Evolutionary conservation across 2,113 vertebrate species (phyloP).

Genomic region (Festucalex cinctus): DNA sequence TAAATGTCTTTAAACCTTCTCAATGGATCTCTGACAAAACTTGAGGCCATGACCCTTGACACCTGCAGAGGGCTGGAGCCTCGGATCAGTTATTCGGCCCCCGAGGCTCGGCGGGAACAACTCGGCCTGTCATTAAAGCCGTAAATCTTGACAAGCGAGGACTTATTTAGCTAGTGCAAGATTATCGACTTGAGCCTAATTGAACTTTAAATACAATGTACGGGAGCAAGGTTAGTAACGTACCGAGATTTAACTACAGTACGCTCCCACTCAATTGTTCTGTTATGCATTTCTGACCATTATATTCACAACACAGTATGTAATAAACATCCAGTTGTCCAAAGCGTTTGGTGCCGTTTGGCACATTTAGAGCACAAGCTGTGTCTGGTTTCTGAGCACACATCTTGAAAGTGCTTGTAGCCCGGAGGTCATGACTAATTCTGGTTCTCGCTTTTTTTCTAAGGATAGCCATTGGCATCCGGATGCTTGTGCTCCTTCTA

Average conservation of each 20-base stretch:
- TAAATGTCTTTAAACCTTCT: neutral
- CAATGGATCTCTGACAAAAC: neutral
- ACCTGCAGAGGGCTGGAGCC: neutral
- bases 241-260: neutral
- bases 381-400: slow-evolving; percentile 30
- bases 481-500: slow-evolving; percentile 17
- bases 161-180: neutral
- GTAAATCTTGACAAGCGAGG: neutral
- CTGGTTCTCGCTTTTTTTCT: slow-evolving; percentile 27
- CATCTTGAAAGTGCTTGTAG: slow-evolving; percentile 17
- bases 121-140: neutral
- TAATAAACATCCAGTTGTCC: neutral
- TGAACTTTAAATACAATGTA: neutral
- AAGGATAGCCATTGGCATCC: slow-evolving; percentile 30
- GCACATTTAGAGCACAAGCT: slow-evolving; percentile 8
- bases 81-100: neutral
- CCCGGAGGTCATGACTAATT: slow-evolving; percentile 39
- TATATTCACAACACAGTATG: neutral
- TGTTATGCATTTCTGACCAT: neutral
- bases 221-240: neutral
- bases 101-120: neutral
- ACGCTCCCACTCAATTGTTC: neutral
- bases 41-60: neutral
- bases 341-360: neutral
- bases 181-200: no score